Evolutionary conservation across 2,113 vertebrate genomes (phyloP).

Genomic region (Brachirus orientalis): DNA sequence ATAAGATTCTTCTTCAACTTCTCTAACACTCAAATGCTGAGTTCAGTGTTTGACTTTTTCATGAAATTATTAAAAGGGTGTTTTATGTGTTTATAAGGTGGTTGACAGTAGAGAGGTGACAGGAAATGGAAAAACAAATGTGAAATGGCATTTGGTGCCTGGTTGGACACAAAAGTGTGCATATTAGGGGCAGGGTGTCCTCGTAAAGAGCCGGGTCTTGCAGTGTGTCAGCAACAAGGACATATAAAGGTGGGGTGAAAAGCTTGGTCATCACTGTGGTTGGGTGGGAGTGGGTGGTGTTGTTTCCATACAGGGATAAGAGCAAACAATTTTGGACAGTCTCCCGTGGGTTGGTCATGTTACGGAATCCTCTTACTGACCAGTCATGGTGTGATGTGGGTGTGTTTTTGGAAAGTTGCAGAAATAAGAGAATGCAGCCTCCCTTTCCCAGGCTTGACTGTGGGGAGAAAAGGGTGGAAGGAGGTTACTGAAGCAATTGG

Average conservation of each 20-base stretch:
- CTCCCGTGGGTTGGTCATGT: too few relatives aligned
- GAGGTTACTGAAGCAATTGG: background rate
- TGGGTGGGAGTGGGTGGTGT: too few relatives aligned
- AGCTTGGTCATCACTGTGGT: too few relatives aligned
- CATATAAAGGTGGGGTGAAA: too few relatives aligned
- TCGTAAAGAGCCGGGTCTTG: too few relatives aligned
- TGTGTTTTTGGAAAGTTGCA: background rate
- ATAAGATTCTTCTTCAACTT: slow-evolving; percentile 25
- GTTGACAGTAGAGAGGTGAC: background rate
- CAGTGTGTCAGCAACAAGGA: too few relatives aligned
- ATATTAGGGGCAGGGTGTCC: too few relatives aligned
- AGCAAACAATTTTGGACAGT: too few relatives aligned
- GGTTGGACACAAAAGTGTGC: too few relatives aligned
- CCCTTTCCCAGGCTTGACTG: background rate
- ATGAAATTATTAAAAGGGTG: background rate
- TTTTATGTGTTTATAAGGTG: background rate
- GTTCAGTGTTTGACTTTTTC: background rate
- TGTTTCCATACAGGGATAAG: too few relatives aligned
- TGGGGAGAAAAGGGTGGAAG: too few relatives aligned
- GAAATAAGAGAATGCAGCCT: background rate
- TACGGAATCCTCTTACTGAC: background rate
- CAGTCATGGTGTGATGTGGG: background rate
- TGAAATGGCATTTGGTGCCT: too few relatives aligned
- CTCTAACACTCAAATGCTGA: background rate
- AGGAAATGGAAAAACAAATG: background rate